Evolutionary conservation across 1,140 invertebrate genomes (phyloP).

Genomic region (Acromyrmex echinatior): DNA sequence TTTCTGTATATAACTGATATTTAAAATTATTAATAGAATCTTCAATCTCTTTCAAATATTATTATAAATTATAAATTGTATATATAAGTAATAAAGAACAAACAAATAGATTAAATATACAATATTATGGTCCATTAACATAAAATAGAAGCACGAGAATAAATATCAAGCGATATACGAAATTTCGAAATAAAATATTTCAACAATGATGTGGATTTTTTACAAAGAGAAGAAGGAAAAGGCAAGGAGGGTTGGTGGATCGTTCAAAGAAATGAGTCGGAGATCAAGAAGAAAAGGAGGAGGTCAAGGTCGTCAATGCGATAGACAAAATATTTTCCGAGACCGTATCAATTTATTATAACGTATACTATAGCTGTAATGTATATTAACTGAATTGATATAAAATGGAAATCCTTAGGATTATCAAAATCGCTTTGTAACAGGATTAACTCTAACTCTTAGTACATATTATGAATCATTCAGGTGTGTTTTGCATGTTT

Average conservation of each 20-base stretch:
- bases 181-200: constrained; percentile 9
- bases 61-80: not conserved
- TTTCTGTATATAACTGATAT: not conserved
- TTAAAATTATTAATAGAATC: not conserved
- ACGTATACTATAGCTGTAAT: not conserved
- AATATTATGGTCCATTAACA: not conserved
- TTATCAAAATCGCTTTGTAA: not conserved
- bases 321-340: not conserved
- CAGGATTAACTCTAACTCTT: not conserved
- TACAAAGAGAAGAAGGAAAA: not conserved
- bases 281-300: not conserved
- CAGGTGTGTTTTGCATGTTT: no score
- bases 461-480: no score
- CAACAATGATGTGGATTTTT: not conserved
- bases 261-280: not conserved
- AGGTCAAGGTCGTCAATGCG: constrained; percentile 10
- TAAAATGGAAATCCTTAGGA: not conserved
- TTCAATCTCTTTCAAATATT: not conserved
- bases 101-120: not conserved
- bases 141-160: not conserved
- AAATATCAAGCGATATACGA: not conserved
- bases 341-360: not conserved
- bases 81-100: not conserved
- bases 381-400: not conserved
- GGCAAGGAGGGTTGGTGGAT: not conserved